Conservation (phyloP, 2,113 vertebrate species). For the Sterna hirundo region DNA sequence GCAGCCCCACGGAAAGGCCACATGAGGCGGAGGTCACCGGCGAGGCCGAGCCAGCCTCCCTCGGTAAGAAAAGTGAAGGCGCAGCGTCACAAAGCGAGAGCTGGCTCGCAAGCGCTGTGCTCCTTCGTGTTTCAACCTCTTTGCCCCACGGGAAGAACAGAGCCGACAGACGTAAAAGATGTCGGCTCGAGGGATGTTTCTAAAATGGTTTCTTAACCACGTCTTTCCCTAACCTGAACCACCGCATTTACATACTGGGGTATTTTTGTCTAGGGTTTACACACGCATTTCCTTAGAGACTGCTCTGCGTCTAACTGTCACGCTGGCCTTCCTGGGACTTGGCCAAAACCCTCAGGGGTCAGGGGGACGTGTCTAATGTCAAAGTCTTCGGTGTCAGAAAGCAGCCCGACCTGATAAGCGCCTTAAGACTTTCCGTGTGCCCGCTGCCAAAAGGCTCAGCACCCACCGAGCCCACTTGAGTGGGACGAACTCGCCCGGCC, state of each 20-base stretch:
- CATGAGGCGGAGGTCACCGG: rapidly evolving
- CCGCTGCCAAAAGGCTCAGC: not conserved
- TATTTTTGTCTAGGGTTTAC: not conserved
- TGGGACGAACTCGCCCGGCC: not conserved
- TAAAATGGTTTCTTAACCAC: not conserved
- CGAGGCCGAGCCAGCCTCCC: not conserved
- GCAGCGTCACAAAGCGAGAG: not conserved
- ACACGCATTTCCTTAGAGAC: not conserved
- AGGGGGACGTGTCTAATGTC: not conserved
- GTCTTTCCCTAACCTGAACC: not conserved
- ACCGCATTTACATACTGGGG: not conserved
- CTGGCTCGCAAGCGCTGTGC: not conserved
- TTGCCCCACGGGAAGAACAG: not conserved
- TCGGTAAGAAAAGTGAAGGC: not conserved
- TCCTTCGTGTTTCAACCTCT: rapidly evolving
- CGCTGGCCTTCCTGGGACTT: not conserved
- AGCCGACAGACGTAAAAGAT: not conserved
- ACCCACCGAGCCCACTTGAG: not conserved
- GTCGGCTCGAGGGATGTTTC: not conserved
- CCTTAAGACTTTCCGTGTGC: not conserved
- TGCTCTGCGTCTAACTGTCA: not conserved
- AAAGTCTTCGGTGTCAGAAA: not conserved
- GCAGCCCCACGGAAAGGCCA: not conserved
- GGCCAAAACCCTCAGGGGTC: not conserved
- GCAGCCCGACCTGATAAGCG: not conserved